Evolutionary conservation across 2,113 vertebrate species (phyloP).

Genomic region (Neomonachus schauinslandi): DNA sequence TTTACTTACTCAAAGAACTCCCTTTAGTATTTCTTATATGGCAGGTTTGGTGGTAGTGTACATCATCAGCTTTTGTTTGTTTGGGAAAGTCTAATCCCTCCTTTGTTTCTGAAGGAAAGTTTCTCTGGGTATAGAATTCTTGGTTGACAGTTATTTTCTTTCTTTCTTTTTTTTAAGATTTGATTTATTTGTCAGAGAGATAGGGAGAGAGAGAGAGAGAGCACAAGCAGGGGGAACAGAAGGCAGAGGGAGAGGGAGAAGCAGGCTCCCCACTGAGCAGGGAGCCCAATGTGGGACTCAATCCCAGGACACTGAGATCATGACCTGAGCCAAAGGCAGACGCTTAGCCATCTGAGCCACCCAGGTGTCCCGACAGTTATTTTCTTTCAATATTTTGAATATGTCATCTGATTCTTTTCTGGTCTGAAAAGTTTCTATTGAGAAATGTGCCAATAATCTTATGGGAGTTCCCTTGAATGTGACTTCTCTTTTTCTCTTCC

Average conservation of each 20-base stretch:
- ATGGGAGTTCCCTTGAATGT: background rate
- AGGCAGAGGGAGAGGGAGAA: too few species aligned
- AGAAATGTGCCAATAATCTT: background rate
- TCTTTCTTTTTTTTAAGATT: background rate
- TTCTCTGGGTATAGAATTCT: background rate
- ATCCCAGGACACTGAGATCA: too few species aligned
- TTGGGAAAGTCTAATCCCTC: background rate
- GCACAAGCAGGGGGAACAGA: too few species aligned
- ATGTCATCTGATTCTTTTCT: background rate
- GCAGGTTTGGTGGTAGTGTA: background rate
- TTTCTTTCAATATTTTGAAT: background rate
- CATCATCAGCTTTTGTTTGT: background rate
- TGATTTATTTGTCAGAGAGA: too few species aligned
- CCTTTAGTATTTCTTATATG: background rate
- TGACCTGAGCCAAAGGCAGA: too few species aligned
- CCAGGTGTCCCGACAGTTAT: background rate
- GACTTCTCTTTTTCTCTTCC: background rate
- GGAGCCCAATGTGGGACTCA: too few species aligned
- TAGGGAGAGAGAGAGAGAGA: too few species aligned
- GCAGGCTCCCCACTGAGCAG: too few species aligned
- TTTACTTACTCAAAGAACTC: background rate
- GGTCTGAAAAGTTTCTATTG: background rate
- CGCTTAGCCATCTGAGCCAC: too few species aligned
- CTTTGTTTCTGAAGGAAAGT: background rate
- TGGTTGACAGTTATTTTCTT: background rate